A percentile compares a stretch with the other conserved stretches of the same genome.
Evolutionary conservation across 2,797 vertebrate genomes (phyloP).

Genomic region (Hybognathus amarus): DNA sequence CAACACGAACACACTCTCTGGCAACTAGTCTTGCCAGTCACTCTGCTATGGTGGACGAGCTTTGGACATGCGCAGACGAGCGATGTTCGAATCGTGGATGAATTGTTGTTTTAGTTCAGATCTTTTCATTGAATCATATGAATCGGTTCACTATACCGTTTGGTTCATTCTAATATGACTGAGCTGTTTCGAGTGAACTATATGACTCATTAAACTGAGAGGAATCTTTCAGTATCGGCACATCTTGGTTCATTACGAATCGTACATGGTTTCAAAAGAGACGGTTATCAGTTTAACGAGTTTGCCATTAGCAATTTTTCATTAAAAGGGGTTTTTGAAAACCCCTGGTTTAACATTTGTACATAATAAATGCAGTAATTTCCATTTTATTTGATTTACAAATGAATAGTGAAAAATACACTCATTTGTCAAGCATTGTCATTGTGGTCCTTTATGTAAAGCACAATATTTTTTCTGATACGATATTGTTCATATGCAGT

Average conservation of each 20-base stretch:
- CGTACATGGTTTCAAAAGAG: no score
- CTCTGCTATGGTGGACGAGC: constrained; percentile 13
- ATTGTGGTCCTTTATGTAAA: no score
- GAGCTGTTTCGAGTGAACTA: neutral
- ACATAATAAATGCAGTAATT: neutral
- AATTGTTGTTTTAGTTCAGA: neutral
- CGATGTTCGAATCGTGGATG: neutral
- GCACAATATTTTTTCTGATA: neutral
- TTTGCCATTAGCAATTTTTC: neutral
- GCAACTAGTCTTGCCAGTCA: constrained; percentile 48
- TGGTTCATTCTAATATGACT: neutral
- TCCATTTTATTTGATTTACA: no score
- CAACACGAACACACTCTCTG: constrained; percentile 2
- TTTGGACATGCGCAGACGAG: constrained; percentile 51
- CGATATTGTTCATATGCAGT: neutral
- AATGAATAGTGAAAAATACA: no score
- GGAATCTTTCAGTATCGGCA: neutral
- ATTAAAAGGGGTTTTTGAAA: neutral
- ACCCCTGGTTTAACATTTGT: neutral
- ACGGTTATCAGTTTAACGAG: no score
- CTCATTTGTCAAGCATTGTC: no score
- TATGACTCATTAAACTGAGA: neutral
- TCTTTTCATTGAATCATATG: neutral
- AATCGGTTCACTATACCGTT: neutral
- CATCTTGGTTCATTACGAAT: no score